Base-by-base conservation (phyloP, 2,113 vertebrate species). In the Vireo altiloquus region DNA sequence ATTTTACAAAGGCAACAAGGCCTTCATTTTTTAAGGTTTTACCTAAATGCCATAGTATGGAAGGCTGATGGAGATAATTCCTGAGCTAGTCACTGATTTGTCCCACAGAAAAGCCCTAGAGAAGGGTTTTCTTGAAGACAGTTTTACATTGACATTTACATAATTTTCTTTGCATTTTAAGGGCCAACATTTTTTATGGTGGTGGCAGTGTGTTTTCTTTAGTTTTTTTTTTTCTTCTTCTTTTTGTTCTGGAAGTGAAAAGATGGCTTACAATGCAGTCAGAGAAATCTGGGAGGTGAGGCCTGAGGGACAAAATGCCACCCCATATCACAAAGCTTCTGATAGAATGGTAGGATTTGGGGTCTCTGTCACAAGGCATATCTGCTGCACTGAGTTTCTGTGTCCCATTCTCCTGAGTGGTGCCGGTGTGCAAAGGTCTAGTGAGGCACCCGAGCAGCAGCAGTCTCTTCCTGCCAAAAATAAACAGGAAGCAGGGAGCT, bases 361-460 rank as follows among this genome's bases (percentile, higher is more conserved):
- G 52, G 54, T n/a, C 35, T 83, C 50, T 66, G 33, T 33, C 0
- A 0, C 57, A 71, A 56, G 23, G 16, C 1, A 1, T 22, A 39
- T 50, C 14, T 80, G 15, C 63, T 52, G 2, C 7, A 7, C 33
- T 19, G 70, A 64, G 15, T 17, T 57, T 53, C 28, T 3, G 1
- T 31, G 39, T 22, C 46, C 27, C 1, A 0, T 39, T 86, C 27
- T 82, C 46, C 56, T 23, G 28, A 24, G 31, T 1, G 3, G 13
- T 4, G 35, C 24, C 0, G 0, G 24, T 21, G 31, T 77, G n/a
- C 0, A 7, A 79, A 35, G 1, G 1, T 46, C 39, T 44, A 27
- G 23, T 0, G 28, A 82, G 22, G 54, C 21, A 66, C 37, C 1
- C 0, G 2, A 82, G 63, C n/a, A 30, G n/a, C 0, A 65, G 35